A percentile compares a stretch with the other conserved stretches of the same genome.
Evolutionary conservation across 2,797 vertebrate genomes (phyloP).

Genomic region (Gephyroberyx darwinii): DNA sequence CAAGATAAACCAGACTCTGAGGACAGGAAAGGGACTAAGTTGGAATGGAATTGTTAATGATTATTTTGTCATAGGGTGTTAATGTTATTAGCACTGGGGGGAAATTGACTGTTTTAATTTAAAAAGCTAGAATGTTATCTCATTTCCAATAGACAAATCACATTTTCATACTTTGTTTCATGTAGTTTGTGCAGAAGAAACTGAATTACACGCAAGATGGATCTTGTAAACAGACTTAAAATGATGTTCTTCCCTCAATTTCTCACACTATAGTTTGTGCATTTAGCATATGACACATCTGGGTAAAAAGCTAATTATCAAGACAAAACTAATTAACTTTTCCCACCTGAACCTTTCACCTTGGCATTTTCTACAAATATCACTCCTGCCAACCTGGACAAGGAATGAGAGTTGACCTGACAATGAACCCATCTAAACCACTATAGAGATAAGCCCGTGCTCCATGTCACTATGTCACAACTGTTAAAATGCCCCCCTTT

Average conservation of each 20-base stretch:
- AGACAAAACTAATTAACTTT: conserved; percentile 6
- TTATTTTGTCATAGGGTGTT: neutral
- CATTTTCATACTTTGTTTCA: neutral
- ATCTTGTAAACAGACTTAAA: neutral
- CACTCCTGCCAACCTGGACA: neutral
- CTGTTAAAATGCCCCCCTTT: conserved; percentile 32
- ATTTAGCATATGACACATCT: neutral
- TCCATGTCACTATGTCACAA: conserved; percentile 20
- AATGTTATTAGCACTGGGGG: neutral
- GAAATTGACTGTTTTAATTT: neutral
- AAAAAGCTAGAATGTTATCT: neutral
- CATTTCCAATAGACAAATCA: neutral
- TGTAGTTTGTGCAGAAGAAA: neutral
- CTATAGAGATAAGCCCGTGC: conserved; percentile 12
- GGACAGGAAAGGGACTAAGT: neutral
- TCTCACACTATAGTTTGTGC: neutral
- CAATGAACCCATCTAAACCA: conserved; percentile 33
- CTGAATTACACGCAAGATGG: neutral
- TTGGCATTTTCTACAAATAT: too few species aligned
- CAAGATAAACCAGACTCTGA: conserved; percentile 6
- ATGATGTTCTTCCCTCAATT: neutral
- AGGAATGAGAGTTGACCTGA: conserved; percentile 32
- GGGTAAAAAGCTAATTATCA: conserved; percentile 3
- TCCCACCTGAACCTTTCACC: neutral
- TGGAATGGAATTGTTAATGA: neutral